These are phyloP conservation scores for Entomobrya proxima DNA, from an alignment of 2,888 invertebrate genomes.

Conservation along the genomic window DNA sequence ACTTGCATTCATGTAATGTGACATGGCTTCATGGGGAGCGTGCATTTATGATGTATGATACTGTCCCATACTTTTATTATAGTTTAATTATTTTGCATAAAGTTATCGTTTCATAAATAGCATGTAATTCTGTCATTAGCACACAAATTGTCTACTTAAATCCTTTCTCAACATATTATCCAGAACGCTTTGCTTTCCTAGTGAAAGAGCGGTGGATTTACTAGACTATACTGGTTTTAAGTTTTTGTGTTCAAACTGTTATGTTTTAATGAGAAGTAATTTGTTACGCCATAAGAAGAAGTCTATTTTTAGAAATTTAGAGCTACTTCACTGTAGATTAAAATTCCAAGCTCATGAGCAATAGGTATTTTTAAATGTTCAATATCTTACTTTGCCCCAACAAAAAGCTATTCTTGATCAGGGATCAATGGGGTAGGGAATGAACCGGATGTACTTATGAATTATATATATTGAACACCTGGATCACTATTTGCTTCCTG, in stretches of 20 bases:
- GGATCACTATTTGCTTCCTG: not conserved
- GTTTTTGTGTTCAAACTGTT: not conserved
- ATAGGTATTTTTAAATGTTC: not conserved
- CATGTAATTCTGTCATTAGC: conserved; percentile 2
- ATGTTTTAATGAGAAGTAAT: not conserved
- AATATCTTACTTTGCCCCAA: no score
- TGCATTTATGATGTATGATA: not conserved
- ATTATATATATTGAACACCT: conserved; percentile 27
- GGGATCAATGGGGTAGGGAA: no score
- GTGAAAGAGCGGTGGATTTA: not conserved
- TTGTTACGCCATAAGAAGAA: not conserved
- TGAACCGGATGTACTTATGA: not conserved
- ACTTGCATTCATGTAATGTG: not conserved
- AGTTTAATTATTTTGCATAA: not conserved
- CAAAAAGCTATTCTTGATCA: no score
- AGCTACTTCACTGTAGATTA: not conserved
- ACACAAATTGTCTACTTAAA: not conserved
- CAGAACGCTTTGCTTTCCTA: not conserved
- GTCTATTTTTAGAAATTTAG: not conserved
- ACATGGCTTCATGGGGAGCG: not conserved
- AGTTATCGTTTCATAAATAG: not conserved
- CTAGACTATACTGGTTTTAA: not conserved
- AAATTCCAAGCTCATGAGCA: not conserved
- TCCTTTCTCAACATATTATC: conserved; percentile 26
- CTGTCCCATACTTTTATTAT: not conserved